Conservation (phyloP, 2,888 invertebrate genomes). For the Loripinus fragilis region DNA sequence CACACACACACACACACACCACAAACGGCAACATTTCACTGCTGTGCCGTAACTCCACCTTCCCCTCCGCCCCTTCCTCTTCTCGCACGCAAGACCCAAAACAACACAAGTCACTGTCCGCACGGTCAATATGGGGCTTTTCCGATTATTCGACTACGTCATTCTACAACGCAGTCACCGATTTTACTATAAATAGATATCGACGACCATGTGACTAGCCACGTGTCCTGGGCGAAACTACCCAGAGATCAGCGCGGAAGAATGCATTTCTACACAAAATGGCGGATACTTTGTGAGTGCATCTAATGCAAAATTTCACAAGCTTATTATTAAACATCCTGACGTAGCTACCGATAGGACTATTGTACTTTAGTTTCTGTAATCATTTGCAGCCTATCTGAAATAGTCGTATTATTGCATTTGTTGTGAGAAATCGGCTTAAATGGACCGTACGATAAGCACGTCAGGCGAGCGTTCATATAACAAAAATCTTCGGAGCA, state of each 20-base stretch:
- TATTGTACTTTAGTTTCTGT: slow-evolving; percentile 49
- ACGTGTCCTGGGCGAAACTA: slow-evolving; percentile 62
- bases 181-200: slow-evolving; percentile 11
- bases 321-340: slow-evolving; percentile 59
- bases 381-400: slow-evolving; percentile 53
- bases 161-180: not conserved
- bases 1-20: too few relatives aligned
- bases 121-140: not conserved
- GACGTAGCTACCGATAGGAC: slow-evolving; percentile 36
- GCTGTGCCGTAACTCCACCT: too few relatives aligned
- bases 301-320: slow-evolving; percentile 54
- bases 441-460: slow-evolving; percentile 40
- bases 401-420: slow-evolving; percentile 46
- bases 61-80: too few relatives aligned
- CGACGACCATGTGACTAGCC: slow-evolving; percentile 58
- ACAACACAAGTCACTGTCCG: too few relatives aligned
- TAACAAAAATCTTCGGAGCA: slow-evolving; percentile 25
- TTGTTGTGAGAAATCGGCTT: slow-evolving; percentile 41
- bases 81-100: too few relatives aligned
- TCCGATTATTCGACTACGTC: not conserved
- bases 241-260: slow-evolving; percentile 55
- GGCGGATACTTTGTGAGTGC: slow-evolving; percentile 78
- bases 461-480: slow-evolving; percentile 35
- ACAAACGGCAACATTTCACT: too few relatives aligned
- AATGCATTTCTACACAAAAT: slow-evolving; percentile 71